Percentiles rank a stretch among this genome's conserved stretches.
These are phyloP conservation scores for Actinostola sp. DNA, from an alignment of 92 coral and sea anemone genomes.

Conservation along the genomic window DNA sequence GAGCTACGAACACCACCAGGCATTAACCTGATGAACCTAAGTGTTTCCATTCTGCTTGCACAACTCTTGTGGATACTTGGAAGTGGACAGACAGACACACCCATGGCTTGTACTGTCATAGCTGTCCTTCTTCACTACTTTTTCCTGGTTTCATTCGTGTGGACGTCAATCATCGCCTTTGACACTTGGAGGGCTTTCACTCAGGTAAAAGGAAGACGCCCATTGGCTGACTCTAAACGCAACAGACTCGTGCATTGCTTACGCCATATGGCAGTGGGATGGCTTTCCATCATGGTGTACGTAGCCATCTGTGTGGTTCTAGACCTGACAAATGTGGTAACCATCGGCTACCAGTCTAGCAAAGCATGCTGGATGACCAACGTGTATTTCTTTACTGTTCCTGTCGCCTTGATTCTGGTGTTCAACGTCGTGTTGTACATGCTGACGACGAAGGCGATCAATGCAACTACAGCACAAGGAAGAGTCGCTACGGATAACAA, in stretches of 20 bases:
- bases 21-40: slow-evolving; percentile 53
- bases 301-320: slow-evolving; percentile 35
- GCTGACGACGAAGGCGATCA: slow-evolving; percentile 53
- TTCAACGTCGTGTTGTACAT: slow-evolving; percentile 36
- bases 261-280: slow-evolving; percentile 54
- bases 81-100: slow-evolving; percentile 28
- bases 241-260: slow-evolving; percentile 8
- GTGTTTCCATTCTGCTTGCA: slow-evolving; percentile 31
- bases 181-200: slow-evolving; percentile 70
- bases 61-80: slow-evolving; percentile 55
- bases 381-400: slow-evolving; percentile 31
- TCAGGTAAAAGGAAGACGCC: not conserved
- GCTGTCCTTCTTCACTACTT: slow-evolving; percentile 54
- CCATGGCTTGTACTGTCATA: slow-evolving; percentile 39
- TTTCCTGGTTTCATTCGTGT: slow-evolving; percentile 53
- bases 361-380: slow-evolving; percentile 49
- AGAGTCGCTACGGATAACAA: slow-evolving; percentile 22
- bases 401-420: slow-evolving; percentile 33
- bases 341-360: slow-evolving; percentile 46
- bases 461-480: slow-evolving; percentile 39
- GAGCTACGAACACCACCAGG: slow-evolving; percentile 75
- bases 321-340: slow-evolving; percentile 43
- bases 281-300: slow-evolving; percentile 47
- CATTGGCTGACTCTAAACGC: slow-evolving; percentile 20
- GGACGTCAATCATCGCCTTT: slow-evolving; percentile 69